phyloP scores from a whole-genome alignment of 1,140 invertebrate species.

The Tetragonula clypearis region DNA sequence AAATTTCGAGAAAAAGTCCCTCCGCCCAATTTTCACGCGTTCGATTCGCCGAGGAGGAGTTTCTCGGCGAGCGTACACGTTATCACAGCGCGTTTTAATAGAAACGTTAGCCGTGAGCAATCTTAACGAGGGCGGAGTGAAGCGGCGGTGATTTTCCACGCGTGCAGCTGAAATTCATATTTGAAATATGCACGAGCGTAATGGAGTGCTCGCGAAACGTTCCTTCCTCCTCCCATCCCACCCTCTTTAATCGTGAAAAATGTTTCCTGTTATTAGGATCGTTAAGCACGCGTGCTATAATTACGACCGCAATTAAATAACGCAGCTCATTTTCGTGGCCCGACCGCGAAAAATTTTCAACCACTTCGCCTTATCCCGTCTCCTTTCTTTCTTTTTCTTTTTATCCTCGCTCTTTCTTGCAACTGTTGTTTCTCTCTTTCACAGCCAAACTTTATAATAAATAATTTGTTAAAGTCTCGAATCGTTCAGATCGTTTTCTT shows the following conservation, averaged over 20 bases:
- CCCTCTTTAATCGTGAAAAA: conserved; percentile 22
- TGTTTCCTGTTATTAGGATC: conserved; percentile 24
- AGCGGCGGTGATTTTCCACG: conserved; percentile 13
- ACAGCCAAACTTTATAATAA: no score
- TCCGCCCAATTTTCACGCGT: neutral
- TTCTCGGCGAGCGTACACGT: no score
- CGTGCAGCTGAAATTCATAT: neutral
- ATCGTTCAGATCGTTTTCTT: no score
- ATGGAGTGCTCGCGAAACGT: conserved; percentile 10
- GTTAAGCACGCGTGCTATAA: conserved; percentile 9
- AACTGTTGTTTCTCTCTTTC: neutral
- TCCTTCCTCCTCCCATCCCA: neutral
- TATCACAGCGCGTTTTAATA: neutral
- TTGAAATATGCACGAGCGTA: conserved; percentile 20
- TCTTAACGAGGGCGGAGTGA: neutral
- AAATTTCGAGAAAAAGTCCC: neutral
- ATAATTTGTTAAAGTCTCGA: no score
- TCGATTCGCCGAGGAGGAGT: neutral
- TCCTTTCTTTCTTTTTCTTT: neutral
- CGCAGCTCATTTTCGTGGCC: conserved; percentile 15
- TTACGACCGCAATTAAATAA: conserved; percentile 32
- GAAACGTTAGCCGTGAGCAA: neutral
- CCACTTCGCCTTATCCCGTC: neutral
- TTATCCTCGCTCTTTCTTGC: neutral
- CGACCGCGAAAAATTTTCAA: neutral